Base-by-base conservation (phyloP, 37 sponge, comb jelly and placozoan species). In the Eunapius fragilis region DNA sequence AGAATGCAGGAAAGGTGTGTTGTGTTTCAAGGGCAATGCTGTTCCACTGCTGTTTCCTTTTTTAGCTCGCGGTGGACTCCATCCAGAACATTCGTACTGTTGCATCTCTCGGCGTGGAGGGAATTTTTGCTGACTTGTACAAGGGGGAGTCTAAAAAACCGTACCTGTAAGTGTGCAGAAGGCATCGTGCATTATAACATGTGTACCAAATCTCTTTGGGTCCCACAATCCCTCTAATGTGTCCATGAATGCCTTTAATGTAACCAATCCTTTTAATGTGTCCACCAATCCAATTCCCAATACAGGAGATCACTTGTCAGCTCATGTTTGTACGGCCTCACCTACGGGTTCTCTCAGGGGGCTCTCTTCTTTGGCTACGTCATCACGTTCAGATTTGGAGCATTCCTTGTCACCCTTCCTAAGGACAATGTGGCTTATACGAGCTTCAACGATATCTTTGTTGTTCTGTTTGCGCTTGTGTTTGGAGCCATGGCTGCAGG, bases 61-160 rank as follows among this genome's bases (percentile, higher is more conserved):
- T n/a, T 2, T 31, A 91, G 89, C 75, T 89, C 35, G 76, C 86
- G 13, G 77, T 85, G 38, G 93, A 92, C 31, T 88, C 93, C 23
- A 78, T 93, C 45, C 85, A 87, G 24, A 95, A 95, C 83, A 90
- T 95, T 28, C 78, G 93, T 5, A 95, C 96, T 22, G 93, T 95
- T 35, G 90, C 83, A 14, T 33, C 91, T 12, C 90, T 95, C 17
- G 68, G 71, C 45, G 48, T 88, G 58, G 93, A 95, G 74, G 83
- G 79, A 58, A 87, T 45, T 49, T 86, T 90, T 75, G 69, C 26
- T 25, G 58, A 68, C 2, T 30, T 69, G n/a, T 95, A 90, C 82
- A 26, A 84, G 0, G 38, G 12, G 10, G 33, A 76, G 6, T 68
- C 89, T 12, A 49, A 37, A 24, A 72, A n/a, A 19, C 89, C 89